Percentiles rank a stretch among this genome's conserved stretches.
phyloP scores from a whole-genome alignment of 2,888 invertebrate species.

The Candidula unifasciata region DNA sequence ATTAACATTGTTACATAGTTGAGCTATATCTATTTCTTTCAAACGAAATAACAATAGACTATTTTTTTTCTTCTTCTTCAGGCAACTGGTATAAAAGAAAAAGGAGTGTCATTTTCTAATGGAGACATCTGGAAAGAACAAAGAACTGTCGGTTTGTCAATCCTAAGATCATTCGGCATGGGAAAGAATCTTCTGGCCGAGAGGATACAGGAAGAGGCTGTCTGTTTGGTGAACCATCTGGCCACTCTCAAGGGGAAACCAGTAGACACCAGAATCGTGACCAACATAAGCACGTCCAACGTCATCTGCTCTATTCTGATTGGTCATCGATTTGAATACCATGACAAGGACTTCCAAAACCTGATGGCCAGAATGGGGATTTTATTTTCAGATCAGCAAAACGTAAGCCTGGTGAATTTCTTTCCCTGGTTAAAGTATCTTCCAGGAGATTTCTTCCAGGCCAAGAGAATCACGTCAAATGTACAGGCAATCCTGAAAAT shows the following conservation, averaged over 20 bases:
- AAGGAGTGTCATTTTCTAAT: not conserved
- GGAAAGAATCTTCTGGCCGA: slow-evolving; percentile 23
- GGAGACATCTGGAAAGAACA: not conserved
- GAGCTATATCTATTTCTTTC: no score
- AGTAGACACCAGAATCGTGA: not conserved
- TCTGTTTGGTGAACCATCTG: slow-evolving; percentile 1
- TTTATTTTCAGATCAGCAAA: not conserved
- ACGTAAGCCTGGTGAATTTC: not conserved
- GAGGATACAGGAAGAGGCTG: slow-evolving; percentile 16
- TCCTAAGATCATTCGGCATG: not conserved
- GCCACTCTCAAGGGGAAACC: slow-evolving; percentile 5
- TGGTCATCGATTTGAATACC: slow-evolving; percentile 17
- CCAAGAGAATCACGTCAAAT: not conserved
- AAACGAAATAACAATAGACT: no score
- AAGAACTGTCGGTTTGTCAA: not conserved
- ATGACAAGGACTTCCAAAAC: not conserved
- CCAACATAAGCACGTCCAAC: slow-evolving; percentile 11
- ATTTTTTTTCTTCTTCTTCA: not conserved
- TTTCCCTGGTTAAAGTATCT: not conserved
- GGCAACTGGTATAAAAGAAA: not conserved
- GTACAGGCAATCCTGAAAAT: not conserved
- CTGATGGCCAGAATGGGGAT: not conserved
- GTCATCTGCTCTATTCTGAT: slow-evolving; percentile 18
- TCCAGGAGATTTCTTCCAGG: not conserved
- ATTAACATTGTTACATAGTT: no score